Percentiles rank a stretch among this genome's conserved stretches.
These are phyloP conservation scores for Chelon labrosus DNA, from an alignment of 2,797 vertebrate species.

Conservation along the genomic window DNA sequence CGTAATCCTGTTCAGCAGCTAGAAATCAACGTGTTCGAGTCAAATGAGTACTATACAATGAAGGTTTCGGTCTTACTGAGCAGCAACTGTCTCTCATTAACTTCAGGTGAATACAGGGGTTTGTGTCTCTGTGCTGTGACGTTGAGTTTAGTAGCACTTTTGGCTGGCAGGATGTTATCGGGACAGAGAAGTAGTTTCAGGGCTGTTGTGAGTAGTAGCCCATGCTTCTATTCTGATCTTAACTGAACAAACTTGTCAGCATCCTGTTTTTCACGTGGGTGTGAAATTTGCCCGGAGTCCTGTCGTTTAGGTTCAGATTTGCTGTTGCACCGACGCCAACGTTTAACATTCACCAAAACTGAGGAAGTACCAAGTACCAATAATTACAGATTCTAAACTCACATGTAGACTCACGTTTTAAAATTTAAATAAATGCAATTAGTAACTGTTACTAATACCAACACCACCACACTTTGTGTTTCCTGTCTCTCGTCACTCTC, in stretches of 20 bases:
- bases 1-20: neutral
- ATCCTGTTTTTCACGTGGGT: conserved; percentile 59
- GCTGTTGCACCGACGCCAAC: neutral
- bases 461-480: neutral
- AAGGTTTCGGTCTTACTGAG: conserved; percentile 38
- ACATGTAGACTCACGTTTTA: neutral
- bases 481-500: neutral
- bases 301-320: neutral
- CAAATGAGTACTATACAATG: conserved; percentile 13
- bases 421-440: neutral
- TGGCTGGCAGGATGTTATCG: conserved; percentile 45
- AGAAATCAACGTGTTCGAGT: conserved; percentile 31
- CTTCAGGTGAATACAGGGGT: neutral
- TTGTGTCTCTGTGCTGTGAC: neutral
- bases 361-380: conserved; percentile 4
- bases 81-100: conserved; percentile 26
- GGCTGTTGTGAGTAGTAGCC: conserved; percentile 11
- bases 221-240: neutral
- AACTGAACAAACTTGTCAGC: conserved; percentile 25
- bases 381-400: neutral
- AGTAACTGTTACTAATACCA: neutral
- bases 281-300: conserved; percentile 18
- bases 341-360: neutral
- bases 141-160: conserved; percentile 25
- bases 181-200: conserved; percentile 24